Percentiles rank a stretch among this genome's conserved stretches.
These are phyloP conservation scores for Caenorhabditis zanzibari DNA, from an alignment of 2,888 invertebrate species.

Conservation along the genomic window DNA sequence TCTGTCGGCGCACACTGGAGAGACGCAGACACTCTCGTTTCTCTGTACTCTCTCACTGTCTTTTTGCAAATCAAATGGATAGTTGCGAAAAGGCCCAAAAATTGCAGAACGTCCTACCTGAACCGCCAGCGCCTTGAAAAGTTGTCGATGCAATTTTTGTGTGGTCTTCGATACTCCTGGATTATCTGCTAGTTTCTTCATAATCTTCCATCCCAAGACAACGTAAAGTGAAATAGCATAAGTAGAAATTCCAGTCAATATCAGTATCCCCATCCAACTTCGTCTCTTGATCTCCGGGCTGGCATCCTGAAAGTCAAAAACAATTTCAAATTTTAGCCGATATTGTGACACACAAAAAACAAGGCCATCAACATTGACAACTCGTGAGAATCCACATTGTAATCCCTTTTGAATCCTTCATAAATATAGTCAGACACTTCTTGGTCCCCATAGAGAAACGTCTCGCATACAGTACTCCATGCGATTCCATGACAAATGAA, in stretches of 20 bases:
- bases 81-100: too few species aligned
- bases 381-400: conserved; percentile 49
- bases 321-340: not conserved
- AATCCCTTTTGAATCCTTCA: conserved; percentile 40
- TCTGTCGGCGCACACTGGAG: too few species aligned
- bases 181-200: conserved; percentile 53
- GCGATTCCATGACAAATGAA: conserved; percentile 50
- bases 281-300: conserved; percentile 24
- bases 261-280: conserved; percentile 57
- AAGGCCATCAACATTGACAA: conserved; percentile 48
- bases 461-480: conserved; percentile 51
- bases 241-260: conserved; percentile 51
- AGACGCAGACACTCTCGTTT: too few species aligned
- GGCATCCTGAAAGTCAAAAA: conserved; percentile 42
- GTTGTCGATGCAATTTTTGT: conserved; percentile 50
- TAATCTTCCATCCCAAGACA: conserved; percentile 46
- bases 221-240: conserved; percentile 58
- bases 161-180: conserved; percentile 44
- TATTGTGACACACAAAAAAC: conserved; percentile 26
- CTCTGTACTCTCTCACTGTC: too few species aligned
- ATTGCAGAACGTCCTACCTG: conserved; percentile 7
- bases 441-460: conserved; percentile 45
- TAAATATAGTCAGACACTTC: conserved; percentile 51
- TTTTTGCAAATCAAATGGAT: too few species aligned
- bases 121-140: conserved; percentile 55